Base-by-base conservation (phyloP, 2,113 vertebrate species). In the Illadopsis cleaveri region DNA sequence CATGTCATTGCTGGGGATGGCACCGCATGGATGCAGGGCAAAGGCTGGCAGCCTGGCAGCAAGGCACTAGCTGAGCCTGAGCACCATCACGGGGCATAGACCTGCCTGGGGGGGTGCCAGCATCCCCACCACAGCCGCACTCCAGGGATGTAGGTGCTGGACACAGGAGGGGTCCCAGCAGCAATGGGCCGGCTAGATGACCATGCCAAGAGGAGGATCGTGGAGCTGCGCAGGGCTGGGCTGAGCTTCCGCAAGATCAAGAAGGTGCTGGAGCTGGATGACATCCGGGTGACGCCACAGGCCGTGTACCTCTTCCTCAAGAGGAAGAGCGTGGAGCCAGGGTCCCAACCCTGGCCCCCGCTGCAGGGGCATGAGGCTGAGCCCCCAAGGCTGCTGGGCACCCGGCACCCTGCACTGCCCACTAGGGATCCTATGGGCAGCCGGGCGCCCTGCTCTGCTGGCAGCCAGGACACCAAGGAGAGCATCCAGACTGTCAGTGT, bases 211-310 rank as follows among this genome's bases (percentile, higher is more conserved):
- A 98, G 97, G 65, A 98, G 98, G 95, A 98, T 99, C 1, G 98
- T 99, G 96, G 98, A 99, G 95, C 96, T 99, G 91, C 98, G 98
- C 50, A 98, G 98, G 89, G 98, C 98, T 0, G 98, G 99, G 37
- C 96, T 99, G 56, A 99, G 98, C 96, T 98, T 99, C 82, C 98
- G 98, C 50, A 99, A 98, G 89, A 99, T 99, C 95, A 99, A 99
- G 97, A 98, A 98, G 35, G 98, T 99, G 72, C 96, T 99, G 76
- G 99, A 99, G 94, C 96, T 99, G 96, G 99, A 99, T 17, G 98
- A 98, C 87, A 99, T 99, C 78, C 98, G 95, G 38, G 98, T 99
- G 61, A 99, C 97, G 0, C 98, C 98, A 0, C 98, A 99, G 89
- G 98, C 99, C 2, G 98, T 99, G 78, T 99, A 99, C 94, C 97